A percentile compares a stretch with the other conserved stretches of the same genome.
phyloP scores from a whole-genome alignment of 2,797 vertebrate species.

The Erethizon dorsatum region DNA sequence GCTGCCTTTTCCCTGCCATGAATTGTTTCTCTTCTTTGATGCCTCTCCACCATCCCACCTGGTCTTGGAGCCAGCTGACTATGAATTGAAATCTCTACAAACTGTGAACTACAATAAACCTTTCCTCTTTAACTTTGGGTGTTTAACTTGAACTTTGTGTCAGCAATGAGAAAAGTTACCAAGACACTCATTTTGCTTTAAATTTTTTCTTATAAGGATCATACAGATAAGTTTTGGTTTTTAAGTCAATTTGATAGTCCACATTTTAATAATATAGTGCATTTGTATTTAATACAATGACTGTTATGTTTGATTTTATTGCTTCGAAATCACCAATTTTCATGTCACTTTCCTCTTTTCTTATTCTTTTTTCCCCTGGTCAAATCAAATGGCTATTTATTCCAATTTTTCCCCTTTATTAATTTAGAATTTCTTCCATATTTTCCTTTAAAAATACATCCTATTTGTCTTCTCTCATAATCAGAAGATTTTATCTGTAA shows the following conservation, averaged over 20 bases:
- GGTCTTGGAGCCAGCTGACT: neutral
- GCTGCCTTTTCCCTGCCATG: neutral
- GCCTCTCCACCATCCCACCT: no score
- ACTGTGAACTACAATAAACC: neutral
- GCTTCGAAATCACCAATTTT: neutral
- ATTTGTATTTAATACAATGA: neutral
- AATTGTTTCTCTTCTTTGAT: neutral
- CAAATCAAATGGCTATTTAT: conserved; percentile 15
- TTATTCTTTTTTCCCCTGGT: neutral
- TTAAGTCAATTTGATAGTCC: neutral
- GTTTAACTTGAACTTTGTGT: neutral
- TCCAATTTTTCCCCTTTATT: neutral
- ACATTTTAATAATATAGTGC: neutral
- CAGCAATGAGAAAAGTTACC: neutral
- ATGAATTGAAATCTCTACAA: neutral
- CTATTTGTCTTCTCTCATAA: neutral
- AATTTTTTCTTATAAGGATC: neutral
- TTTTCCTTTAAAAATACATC: neutral
- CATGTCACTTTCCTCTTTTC: neutral
- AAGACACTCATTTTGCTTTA: neutral
- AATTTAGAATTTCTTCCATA: neutral
- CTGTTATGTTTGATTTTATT: neutral
- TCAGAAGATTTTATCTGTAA: neutral
- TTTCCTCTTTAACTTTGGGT: neutral
- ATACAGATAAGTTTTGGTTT: neutral